Evolutionary conservation across 2,113 vertebrate genomes (phyloP), one percentile per base, ranked within the genome.

Genomic region (Setophaga kirtlandii): DNA sequence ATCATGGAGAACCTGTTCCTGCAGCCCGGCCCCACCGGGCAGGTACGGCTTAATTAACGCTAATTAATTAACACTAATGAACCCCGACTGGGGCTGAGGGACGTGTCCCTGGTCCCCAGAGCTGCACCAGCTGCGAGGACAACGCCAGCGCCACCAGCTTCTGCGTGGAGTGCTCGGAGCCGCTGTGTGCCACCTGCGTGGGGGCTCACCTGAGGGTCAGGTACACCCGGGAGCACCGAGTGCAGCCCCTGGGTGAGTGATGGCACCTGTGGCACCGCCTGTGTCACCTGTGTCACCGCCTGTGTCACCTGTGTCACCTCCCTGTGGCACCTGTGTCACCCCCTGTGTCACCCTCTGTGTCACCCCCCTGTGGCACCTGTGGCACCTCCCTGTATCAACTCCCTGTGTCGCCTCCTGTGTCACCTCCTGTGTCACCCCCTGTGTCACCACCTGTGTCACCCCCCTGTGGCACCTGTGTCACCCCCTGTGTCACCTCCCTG

Each of bases 121-220:
- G 98, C 78, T 98, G 98, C 83, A 98, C 98, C 56, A 98, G 98
- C 64, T 99, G 98, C 37, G 98, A 99, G 83, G 98, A 98, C 91
- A 97, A 98, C 0, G 98, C 98, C 1, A 94, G 76, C 0, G 98
- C 98, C 67, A 98, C 97, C 74, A 98, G 98, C 75, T 99, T 98
- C 95, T 99, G 98, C 56, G 94, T 97, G 86, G 98, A 99, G 83
- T 99, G 98, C 42, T 98, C 97, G 0, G 98, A 99, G 91, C 98
- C 98, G 1, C 95, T 99, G 42, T 99, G 98, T 14, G 98, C 97
- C 41, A 98, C 98, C 5, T 99, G 98, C 3, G 98, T 98, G 62
- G 98, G 98, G 44, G 98, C 98, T 5, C 98, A 99, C 78, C 98
- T 97, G 85, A 94, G 98, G 27, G 98, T 99, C 60, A 98, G 98